phyloP scores from a whole-genome alignment of 2,888 invertebrate species.

The Drosophila emarginata region DNA sequence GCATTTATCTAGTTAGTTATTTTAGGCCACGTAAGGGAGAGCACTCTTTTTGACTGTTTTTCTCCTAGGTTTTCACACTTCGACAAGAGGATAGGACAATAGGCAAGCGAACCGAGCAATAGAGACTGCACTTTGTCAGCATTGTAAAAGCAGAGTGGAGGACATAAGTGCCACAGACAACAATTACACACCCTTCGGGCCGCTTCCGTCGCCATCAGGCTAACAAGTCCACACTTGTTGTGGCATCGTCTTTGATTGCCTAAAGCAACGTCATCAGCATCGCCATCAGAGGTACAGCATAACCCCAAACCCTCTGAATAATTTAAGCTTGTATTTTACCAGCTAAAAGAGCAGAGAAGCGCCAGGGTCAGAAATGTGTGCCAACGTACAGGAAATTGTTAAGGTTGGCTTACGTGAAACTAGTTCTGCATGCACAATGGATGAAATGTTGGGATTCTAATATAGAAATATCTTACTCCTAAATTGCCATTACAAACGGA shows the following conservation, averaged over 20 bases:
- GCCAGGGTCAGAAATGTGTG: conserved; percentile 33
- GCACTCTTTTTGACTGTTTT: conserved; percentile 32
- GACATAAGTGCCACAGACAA: conserved; percentile 44
- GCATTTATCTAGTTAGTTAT: conserved; percentile 40
- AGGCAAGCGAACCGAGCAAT: conserved; percentile 23
- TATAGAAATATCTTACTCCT: background rate
- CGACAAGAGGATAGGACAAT: conserved; percentile 36
- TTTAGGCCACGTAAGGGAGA: conserved; percentile 15
- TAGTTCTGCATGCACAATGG: conserved; percentile 35
- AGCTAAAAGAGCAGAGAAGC: conserved; percentile 49
- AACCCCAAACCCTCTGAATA: conserved; percentile 61
- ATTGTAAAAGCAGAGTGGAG: conserved; percentile 30
- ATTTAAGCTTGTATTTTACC: conserved; percentile 59
- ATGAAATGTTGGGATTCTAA: conserved; percentile 26
- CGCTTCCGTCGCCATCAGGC: conserved; percentile 19
- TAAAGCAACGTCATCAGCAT: conserved; percentile 41
- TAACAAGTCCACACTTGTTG: conserved; percentile 50
- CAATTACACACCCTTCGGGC: conserved; percentile 61
- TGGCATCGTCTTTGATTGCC: conserved; percentile 55
- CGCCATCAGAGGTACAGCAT: conserved; percentile 16
- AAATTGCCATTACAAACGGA: background rate
- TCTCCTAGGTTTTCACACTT: conserved; percentile 60
- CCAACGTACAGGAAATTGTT: conserved; percentile 40
- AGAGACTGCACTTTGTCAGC: conserved; percentile 65
- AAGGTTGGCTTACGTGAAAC: conserved; percentile 4